Percentiles rank a stretch among this genome's conserved stretches.
phyloP scores from a whole-genome alignment of 2,113 vertebrate genomes.

The Crypturellus undulatus region DNA sequence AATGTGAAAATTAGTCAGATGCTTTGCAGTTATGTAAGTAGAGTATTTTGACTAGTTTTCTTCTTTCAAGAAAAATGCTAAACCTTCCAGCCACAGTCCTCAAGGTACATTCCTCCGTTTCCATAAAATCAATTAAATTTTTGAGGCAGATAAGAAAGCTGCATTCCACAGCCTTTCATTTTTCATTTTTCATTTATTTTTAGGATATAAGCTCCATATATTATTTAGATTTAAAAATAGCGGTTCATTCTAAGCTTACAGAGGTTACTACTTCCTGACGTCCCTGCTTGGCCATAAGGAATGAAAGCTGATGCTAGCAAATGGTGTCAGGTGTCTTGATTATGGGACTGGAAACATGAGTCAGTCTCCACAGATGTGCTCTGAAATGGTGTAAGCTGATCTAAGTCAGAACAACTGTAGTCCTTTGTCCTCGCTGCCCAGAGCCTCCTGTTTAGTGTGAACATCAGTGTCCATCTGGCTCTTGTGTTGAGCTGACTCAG shows the following conservation, averaged over 20 bases:
- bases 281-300: not conserved
- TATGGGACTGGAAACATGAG: not conserved
- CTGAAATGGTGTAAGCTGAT: not conserved
- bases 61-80: not conserved
- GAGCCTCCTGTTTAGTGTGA: not conserved
- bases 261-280: not conserved
- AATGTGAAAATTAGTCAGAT: not conserved
- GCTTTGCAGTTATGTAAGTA: not conserved
- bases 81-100: not conserved
- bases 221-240: slow-evolving; percentile 35
- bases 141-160: slow-evolving; percentile 9
- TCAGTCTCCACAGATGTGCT: not conserved
- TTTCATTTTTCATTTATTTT: not conserved
- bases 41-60: slow-evolving; percentile 7
- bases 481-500: not conserved
- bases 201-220: not conserved
- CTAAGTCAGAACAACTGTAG: not conserved
- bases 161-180: not conserved
- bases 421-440: not conserved
- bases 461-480: not conserved
- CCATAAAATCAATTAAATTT: slow-evolving; percentile 60
- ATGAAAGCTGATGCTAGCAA: not conserved
- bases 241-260: not conserved
- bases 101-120: slow-evolving; percentile 41
- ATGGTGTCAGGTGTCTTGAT: not conserved